Evolutionary conservation across 2,113 vertebrate species (phyloP), one percentile per base, ranked within the genome.

Genomic region (Pelodiscus sinensis): DNA sequence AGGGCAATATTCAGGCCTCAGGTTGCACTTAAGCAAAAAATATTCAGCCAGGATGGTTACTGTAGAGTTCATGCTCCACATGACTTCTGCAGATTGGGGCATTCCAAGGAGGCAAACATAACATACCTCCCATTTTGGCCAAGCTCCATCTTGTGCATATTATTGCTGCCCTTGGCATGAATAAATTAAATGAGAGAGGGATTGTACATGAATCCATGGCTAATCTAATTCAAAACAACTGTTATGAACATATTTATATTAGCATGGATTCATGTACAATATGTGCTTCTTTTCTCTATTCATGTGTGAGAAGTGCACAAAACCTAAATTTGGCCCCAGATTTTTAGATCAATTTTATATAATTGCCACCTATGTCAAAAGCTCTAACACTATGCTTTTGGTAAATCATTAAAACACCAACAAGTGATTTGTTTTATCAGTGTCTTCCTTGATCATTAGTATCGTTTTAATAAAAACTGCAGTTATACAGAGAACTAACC

Each of bases 401-500:
- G 24, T 31, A 11, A 88, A 62, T 57, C 29, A 88, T 79, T 19
- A 56, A 78, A 94, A 79, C n/a, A 91, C 31, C 29, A 78, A 18
- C 10, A 89, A 29, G 77, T 77, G 21, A 83, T 38, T 29, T 79
- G 56, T 29, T 89, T 62, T 80, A 93, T 79, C 80, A 25, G 6
- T 77, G 38, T 80, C 79, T 92, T 90, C 35, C 56, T 24, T 86
- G 7, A 90, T 35, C 19, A 73, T 35, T 77, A 90, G 51, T 79
- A 58, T 86, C 80, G 38, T 18, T 13, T 58, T 80, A 85, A 81
- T 62, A 31, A 9, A 82, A 88, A 79, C 4, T 60, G 22, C 24
- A 85, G 58, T 60, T 91, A 86, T 79, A 87, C 27, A 87, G 21
- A 15, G 78, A 73, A 96, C 35, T 85, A 57, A 93, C 90, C 92